A percentile compares a stretch with the other conserved stretches of the same genome.
Conservation (phyloP, 2,797 vertebrate genomes). For the Eptatretus atami region DNA sequence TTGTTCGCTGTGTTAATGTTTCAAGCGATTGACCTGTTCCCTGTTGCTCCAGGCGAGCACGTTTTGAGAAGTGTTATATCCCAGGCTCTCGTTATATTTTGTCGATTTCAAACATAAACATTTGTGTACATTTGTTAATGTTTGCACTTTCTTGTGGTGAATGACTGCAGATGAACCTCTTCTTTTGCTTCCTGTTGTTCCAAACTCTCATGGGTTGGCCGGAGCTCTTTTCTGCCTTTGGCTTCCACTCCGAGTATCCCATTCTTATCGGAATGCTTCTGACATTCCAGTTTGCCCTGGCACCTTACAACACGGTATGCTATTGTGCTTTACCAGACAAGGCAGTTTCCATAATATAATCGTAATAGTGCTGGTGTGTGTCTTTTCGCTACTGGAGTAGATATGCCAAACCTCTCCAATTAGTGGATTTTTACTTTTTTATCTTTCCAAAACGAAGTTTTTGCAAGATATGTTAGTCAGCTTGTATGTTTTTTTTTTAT, state of each 20-base stretch:
- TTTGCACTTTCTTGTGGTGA: too few relatives aligned
- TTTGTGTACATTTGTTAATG: background rate
- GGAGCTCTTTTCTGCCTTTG: conserved; percentile 80
- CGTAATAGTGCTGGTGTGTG: too few relatives aligned
- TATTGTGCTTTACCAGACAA: too few relatives aligned
- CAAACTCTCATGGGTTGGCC: conserved; percentile 59
- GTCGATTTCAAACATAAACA: background rate
- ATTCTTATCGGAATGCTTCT: conserved; percentile 90
- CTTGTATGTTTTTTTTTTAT: too few relatives aligned
- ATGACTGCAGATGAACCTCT: conserved; percentile 56
- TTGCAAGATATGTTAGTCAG: too few relatives aligned
- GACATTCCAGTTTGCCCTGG: conserved; percentile 99
- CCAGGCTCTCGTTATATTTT: background rate
- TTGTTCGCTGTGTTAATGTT: conserved; percentile 11
- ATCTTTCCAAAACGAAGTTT: too few relatives aligned
- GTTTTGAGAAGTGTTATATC: background rate
- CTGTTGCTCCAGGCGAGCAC: background rate
- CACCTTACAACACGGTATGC: conserved; percentile 85
- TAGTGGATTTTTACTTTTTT: too few relatives aligned
- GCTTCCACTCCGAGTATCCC: conserved; percentile 56
- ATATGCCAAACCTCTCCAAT: too few relatives aligned
- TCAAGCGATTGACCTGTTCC: background rate
- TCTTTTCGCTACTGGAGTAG: too few relatives aligned
- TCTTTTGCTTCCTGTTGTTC: conserved; percentile 85
- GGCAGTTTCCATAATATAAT: too few relatives aligned